These are phyloP conservation scores for Lochmaea crataegi DNA, from an alignment of 2,888 invertebrate genomes.

Conservation along the genomic window DNA sequence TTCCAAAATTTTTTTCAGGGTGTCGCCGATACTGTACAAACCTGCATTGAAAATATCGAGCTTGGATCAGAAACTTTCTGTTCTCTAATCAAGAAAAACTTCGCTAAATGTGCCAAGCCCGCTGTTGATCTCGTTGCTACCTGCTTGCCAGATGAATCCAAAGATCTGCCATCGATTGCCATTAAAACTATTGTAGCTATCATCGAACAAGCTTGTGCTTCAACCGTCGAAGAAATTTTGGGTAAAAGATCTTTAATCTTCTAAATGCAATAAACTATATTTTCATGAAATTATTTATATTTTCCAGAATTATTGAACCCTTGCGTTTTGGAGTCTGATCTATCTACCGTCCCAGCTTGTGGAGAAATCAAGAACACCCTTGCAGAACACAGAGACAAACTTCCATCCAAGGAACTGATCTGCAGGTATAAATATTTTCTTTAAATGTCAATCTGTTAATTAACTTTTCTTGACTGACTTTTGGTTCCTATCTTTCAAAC, in stretches of 20 bases:
- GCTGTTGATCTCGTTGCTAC: slow-evolving; percentile 33
- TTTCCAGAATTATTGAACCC: slow-evolving; percentile 46
- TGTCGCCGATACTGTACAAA: slow-evolving; percentile 18
- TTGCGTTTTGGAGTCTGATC: slow-evolving; percentile 36
- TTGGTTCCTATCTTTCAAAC: no score
- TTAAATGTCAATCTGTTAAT: no score
- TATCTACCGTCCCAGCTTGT: slow-evolving; percentile 29
- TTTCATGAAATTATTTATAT: no score
- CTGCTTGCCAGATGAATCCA: slow-evolving; percentile 43
- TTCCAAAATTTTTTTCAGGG: slow-evolving; percentile 18
- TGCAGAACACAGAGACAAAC: slow-evolving; percentile 35
- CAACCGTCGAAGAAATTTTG: slow-evolving; percentile 43
- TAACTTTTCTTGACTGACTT: no score
- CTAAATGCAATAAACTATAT: no score
- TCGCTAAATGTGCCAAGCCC: slow-evolving; percentile 41
- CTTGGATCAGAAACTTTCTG: slow-evolving; percentile 44
- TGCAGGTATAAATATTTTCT: no score
- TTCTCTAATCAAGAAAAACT: slow-evolving; percentile 39
- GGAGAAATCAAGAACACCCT: slow-evolving; percentile 27
- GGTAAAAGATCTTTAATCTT: no score
- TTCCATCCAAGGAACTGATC: slow-evolving; percentile 39
- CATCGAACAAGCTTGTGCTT: slow-evolving; percentile 42
- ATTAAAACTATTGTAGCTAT: slow-evolving; percentile 36
- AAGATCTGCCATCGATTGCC: slow-evolving; percentile 31
- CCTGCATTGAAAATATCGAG: slow-evolving; percentile 39